A percentile compares a stretch with the other conserved stretches of the same genome.
Conservation (phyloP, 2,113 vertebrate species). For the Pteropus alecto region DNA sequence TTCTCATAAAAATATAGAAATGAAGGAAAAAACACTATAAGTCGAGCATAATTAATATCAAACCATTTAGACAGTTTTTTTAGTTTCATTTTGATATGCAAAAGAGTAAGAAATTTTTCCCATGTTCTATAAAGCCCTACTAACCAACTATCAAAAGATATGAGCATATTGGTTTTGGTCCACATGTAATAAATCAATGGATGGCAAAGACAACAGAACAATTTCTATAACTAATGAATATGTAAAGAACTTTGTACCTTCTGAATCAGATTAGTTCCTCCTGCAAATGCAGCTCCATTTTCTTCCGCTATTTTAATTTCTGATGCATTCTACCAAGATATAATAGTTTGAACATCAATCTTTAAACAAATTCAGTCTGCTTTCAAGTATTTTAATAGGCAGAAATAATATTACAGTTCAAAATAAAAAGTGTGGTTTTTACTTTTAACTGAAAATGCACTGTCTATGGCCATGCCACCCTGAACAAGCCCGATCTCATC, state of each 20-base stretch:
- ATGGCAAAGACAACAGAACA: not conserved
- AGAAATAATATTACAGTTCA: not conserved
- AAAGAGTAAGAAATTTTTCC: not conserved
- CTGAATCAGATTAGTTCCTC: constrained; percentile 90
- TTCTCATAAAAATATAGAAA: not conserved
- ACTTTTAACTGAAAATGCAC: constrained; percentile 43
- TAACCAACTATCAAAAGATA: not conserved
- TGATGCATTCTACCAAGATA: constrained; percentile 83
- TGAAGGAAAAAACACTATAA: not conserved
- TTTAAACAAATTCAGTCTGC: not conserved
- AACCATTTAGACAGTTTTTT: not conserved
- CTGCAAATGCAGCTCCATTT: constrained; percentile 87
- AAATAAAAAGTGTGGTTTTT: constrained; percentile 31
- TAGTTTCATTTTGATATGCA: constrained; percentile 24
- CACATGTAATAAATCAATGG: not conserved
- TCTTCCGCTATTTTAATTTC: constrained; percentile 86
- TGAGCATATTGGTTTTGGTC: not conserved
- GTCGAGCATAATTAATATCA: not conserved
- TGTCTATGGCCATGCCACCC: too few relatives aligned
- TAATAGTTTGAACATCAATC: not conserved
- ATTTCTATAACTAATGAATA: not conserved
- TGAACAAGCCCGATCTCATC: too few relatives aligned
- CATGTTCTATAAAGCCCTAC: not conserved
- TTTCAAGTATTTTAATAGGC: not conserved
- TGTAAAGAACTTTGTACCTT: constrained; percentile 81